These are phyloP conservation scores for Condylura cristata DNA, from an alignment of 2,113 vertebrate genomes.

Conservation along the genomic window DNA sequence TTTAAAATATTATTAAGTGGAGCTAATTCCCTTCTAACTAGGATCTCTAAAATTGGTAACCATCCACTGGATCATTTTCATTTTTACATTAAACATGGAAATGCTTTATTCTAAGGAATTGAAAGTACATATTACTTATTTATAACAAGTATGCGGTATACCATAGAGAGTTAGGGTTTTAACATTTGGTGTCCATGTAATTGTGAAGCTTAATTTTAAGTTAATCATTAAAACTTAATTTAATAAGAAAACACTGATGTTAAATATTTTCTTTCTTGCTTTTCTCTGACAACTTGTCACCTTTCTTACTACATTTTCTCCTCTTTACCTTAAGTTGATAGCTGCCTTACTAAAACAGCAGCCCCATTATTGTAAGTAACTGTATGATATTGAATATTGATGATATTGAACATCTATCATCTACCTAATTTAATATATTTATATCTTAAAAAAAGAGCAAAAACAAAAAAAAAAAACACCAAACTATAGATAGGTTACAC, in stretches of 20 bases:
- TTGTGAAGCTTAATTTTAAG: too few relatives aligned
- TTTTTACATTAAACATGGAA: slow-evolving; percentile 8
- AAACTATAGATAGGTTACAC: not conserved
- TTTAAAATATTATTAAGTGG: slow-evolving; percentile 32
- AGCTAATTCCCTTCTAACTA: slow-evolving; percentile 25
- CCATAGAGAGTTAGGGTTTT: not conserved
- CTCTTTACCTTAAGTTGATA: not conserved
- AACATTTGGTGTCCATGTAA: not conserved
- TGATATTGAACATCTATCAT: not conserved
- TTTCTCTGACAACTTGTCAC: not conserved
- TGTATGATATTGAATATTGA: not conserved
- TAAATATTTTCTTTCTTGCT: not conserved
- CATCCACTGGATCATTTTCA: slow-evolving; percentile 29
- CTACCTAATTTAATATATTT: not conserved
- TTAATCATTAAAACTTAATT: too few relatives aligned
- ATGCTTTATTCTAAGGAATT: slow-evolving; percentile 11
- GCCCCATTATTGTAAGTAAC: not conserved
- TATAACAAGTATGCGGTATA: not conserved
- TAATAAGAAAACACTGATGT: not conserved
- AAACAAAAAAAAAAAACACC: not conserved
- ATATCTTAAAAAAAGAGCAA: too few relatives aligned
- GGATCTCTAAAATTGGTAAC: slow-evolving; percentile 9
- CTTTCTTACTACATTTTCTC: not conserved
- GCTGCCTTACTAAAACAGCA: not conserved
- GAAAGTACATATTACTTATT: slow-evolving; percentile 1